phyloP scores from a whole-genome alignment of 1,140 invertebrate genomes.

The Oryzaephilus surinamensis region DNA sequence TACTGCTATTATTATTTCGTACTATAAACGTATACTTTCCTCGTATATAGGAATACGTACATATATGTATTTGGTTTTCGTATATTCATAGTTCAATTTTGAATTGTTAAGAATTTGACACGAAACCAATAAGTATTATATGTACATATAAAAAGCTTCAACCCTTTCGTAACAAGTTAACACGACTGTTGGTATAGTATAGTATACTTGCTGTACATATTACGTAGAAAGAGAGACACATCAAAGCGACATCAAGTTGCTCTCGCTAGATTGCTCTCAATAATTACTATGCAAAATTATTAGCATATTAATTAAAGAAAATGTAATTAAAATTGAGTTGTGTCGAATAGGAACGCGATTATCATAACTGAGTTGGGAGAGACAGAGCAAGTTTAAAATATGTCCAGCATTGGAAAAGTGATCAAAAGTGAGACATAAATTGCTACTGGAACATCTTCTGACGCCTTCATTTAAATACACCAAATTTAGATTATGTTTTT shows the following conservation, averaged over 20 bases:
- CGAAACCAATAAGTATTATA: too few species aligned
- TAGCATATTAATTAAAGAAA: constrained; percentile 45
- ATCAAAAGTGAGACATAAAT: constrained; percentile 28
- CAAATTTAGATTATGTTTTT: constrained; percentile 31
- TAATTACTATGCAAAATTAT: constrained; percentile 44
- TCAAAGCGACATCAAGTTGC: constrained; percentile 41
- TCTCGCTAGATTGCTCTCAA: constrained; percentile 39
- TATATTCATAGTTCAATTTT: too few species aligned
- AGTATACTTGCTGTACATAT: too few species aligned
- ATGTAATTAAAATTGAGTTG: constrained; percentile 38
- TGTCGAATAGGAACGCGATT: constrained; percentile 33
- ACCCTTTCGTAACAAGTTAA: constrained; percentile 7
- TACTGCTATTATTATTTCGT: too few species aligned
- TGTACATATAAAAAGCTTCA: too few species aligned
- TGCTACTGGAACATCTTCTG: constrained; percentile 30
- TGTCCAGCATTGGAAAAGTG: constrained; percentile 26
- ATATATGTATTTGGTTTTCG: too few species aligned
- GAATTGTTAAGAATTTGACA: too few species aligned
- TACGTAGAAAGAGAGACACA: constrained; percentile 30
- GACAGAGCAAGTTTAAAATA: constrained; percentile 21
- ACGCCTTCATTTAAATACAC: constrained; percentile 31
- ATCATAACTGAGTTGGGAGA: constrained; percentile 28
- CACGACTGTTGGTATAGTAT: too few species aligned
- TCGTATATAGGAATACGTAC: too few species aligned
- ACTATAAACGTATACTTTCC: too few species aligned